Evolutionary conservation across 2,113 vertebrate species (phyloP).

Genomic region (Chaetodon auriga): DNA sequence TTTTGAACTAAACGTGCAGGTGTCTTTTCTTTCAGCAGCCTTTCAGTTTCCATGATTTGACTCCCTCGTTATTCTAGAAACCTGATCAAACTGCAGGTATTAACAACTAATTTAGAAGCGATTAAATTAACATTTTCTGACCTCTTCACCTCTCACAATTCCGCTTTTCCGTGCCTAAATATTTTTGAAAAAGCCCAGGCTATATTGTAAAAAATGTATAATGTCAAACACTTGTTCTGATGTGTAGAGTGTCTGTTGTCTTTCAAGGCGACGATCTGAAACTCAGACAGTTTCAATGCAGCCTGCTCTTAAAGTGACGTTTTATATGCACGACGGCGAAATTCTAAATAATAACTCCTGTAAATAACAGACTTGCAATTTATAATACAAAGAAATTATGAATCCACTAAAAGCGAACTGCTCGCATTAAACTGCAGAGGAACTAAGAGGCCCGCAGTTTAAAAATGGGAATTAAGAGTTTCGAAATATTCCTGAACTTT

Average conservation of each 20-base stretch:
- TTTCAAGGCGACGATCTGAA: background rate
- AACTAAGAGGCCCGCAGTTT: slow-evolving; percentile 11
- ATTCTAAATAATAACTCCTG: background rate
- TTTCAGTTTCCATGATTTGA: background rate
- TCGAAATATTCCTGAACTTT: slow-evolving; percentile 30
- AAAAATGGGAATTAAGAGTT: slow-evolving; percentile 14
- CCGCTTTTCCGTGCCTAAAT: background rate
- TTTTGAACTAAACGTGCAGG: background rate
- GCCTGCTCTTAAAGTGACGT: background rate
- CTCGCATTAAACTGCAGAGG: background rate
- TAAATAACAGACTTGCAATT: background rate
- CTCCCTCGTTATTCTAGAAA: background rate
- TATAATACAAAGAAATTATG: background rate
- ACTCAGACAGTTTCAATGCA: background rate
- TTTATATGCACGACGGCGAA: background rate
- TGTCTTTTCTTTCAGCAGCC: background rate
- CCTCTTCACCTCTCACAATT: background rate
- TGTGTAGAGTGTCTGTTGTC: background rate
- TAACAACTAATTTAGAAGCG: background rate
- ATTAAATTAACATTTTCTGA: background rate
- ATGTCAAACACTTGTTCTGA: background rate
- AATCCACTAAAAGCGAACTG: background rate
- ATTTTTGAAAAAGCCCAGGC: background rate
- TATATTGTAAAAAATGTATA: background rate
- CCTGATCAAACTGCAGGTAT: background rate